Conservation (phyloP, 2,113 vertebrate species). For the Gnathonemus longibarbis region DNA sequence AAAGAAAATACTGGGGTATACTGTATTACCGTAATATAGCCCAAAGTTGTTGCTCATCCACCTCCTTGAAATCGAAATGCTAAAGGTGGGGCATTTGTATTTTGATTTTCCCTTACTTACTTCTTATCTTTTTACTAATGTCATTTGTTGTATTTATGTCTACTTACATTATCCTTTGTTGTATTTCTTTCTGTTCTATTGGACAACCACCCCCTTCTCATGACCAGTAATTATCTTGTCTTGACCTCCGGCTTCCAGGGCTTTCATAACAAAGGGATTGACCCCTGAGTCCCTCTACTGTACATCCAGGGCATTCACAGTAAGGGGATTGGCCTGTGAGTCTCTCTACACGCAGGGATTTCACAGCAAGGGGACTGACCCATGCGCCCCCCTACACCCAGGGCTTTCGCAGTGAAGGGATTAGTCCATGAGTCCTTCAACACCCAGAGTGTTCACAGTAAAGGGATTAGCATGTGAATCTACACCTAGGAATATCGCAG, state of each 20-base stretch:
- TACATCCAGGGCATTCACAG: neutral
- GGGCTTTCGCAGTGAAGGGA: neutral
- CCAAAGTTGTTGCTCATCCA: neutral
- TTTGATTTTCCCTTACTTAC: neutral
- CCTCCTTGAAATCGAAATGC: neutral
- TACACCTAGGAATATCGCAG: too few species aligned
- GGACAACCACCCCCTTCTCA: neutral
- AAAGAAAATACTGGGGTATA: neutral
- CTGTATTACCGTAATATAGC: neutral
- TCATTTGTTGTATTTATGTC: neutral
- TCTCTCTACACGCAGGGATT: neutral
- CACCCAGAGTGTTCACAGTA: neutral
- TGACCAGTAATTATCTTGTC: neutral
- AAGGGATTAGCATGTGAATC: too few species aligned
- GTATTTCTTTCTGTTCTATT: neutral
- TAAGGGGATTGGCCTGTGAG: neutral
- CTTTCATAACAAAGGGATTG: neutral
- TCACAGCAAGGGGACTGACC: neutral
- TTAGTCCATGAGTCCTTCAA: too few species aligned
- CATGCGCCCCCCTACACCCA: neutral
- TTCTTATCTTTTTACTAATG: neutral
- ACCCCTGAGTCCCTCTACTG: neutral
- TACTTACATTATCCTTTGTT: neutral
- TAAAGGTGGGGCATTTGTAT: neutral
- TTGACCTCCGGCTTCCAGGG: neutral